These are phyloP conservation scores for Ericerus pela DNA, from an alignment of 1,140 invertebrate species.

Conservation along the genomic window DNA sequence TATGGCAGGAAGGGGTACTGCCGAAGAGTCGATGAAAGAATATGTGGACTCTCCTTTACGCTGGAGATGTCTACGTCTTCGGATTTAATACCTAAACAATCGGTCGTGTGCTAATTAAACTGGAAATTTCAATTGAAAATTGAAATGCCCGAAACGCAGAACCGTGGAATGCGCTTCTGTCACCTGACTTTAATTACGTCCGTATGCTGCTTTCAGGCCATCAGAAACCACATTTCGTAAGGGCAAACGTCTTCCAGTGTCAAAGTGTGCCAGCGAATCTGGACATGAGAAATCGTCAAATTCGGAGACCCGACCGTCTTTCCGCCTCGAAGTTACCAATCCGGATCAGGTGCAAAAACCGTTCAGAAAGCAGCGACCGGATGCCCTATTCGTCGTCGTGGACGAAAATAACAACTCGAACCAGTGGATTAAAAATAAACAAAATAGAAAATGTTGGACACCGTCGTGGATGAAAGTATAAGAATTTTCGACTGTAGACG, in stretches of 20 bases:
- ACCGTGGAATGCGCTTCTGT: no score
- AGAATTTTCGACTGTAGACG: no score
- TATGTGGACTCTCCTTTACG: no score
- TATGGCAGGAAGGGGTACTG: no score
- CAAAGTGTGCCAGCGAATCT: not conserved
- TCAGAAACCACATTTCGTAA: not conserved
- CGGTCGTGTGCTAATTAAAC: no score
- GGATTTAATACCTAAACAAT: no score
- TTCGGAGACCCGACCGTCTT: not conserved
- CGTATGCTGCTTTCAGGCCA: not conserved
- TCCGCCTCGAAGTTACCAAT: conserved; percentile 3
- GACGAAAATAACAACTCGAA: conserved; percentile 1
- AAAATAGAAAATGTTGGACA: not conserved
- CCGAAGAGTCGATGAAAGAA: no score
- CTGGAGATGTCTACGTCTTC: no score
- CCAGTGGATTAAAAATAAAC: not conserved
- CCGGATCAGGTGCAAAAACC: not conserved
- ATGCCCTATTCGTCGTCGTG: not conserved
- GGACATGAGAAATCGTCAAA: not conserved
- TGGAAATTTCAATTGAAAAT: no score
- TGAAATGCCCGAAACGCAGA: no score
- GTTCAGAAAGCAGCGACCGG: not conserved
- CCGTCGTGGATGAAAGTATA: not conserved
- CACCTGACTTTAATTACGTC: no score
- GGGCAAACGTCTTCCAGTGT: not conserved